phyloP scores from a whole-genome alignment of 2,113 vertebrate species.

The Sinosuthora webbiana region DNA sequence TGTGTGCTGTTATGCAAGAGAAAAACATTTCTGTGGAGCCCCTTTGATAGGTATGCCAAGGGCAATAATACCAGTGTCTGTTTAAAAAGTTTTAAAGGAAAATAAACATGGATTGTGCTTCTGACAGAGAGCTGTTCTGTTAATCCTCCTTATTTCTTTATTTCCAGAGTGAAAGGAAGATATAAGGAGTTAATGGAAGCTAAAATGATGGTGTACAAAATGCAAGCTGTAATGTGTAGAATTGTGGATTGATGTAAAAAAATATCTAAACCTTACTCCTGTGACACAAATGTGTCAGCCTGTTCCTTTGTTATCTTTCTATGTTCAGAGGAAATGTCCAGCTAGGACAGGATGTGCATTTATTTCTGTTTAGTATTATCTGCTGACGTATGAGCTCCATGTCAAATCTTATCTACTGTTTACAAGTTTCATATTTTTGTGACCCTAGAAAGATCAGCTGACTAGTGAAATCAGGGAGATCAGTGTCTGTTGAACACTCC shows the following conservation, averaged over 20 bases:
- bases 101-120: not conserved
- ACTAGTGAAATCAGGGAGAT: not conserved
- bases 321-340: not conserved
- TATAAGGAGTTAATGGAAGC: not conserved
- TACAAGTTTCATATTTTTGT: not conserved
- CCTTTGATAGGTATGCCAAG: not conserved
- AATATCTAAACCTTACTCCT: not conserved
- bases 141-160: not conserved
- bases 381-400: not conserved
- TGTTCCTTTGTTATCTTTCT: not conserved
- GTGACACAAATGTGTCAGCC: not conserved
- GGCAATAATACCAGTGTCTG: not conserved
- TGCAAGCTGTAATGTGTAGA: not conserved
- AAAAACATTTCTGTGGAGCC: not conserved
- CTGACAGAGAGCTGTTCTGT: not conserved
- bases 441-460: not conserved
- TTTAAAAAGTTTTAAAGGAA: not conserved
- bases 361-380: not conserved
- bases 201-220: not conserved
- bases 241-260: not conserved
- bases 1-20: not conserved
- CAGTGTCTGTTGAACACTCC: not conserved
- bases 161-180: not conserved
- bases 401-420: not conserved
- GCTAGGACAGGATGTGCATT: not conserved